A percentile compares a stretch with the other conserved stretches of the same genome.
These are phyloP conservation scores for Andrena flavipes DNA, from an alignment of 2,888 invertebrate genomes.

Conservation along the genomic window DNA sequence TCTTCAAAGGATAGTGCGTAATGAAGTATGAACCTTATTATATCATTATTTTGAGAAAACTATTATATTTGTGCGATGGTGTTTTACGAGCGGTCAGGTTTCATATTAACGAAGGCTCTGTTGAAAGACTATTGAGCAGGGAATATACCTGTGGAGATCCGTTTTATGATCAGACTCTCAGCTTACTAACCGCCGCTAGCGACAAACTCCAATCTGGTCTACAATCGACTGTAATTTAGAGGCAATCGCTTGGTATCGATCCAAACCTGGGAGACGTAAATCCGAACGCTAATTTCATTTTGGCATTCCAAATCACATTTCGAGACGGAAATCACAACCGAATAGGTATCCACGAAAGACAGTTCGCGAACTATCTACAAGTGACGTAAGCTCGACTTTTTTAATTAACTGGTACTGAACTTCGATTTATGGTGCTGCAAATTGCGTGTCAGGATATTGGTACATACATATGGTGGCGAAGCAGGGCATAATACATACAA, in stretches of 20 bases:
- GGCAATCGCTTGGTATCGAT: slow-evolving; percentile 54
- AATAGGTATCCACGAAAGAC: slow-evolving; percentile 10
- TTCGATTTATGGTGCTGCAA: not conserved
- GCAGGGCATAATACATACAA: not conserved
- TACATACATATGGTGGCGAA: too few species aligned
- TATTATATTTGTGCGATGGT: not conserved
- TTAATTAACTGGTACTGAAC: slow-evolving; percentile 8
- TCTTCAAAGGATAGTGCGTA: too few species aligned
- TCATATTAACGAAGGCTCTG: slow-evolving; percentile 9
- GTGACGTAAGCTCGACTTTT: not conserved
- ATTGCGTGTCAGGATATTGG: not conserved
- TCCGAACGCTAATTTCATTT: slow-evolving; percentile 54
- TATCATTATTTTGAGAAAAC: too few species aligned
- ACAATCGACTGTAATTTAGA: slow-evolving; percentile 64
- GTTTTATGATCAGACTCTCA: slow-evolving; percentile 9
- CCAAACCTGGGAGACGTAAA: slow-evolving; percentile 35
- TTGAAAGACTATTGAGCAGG: slow-evolving; percentile 8
- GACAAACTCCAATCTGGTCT: slow-evolving; percentile 47
- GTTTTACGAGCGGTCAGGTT: not conserved
- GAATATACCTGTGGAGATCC: slow-evolving; percentile 1
- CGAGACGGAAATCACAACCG: slow-evolving; percentile 50
- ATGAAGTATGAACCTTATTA: too few species aligned
- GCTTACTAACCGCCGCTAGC: slow-evolving; percentile 13
- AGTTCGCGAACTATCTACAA: not conserved
- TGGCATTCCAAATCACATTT: slow-evolving; percentile 48